Evolutionary conservation across 2,113 vertebrate genomes (phyloP), one percentile per base, ranked within the genome.

Genomic region (Pollimyrus isidori): DNA sequence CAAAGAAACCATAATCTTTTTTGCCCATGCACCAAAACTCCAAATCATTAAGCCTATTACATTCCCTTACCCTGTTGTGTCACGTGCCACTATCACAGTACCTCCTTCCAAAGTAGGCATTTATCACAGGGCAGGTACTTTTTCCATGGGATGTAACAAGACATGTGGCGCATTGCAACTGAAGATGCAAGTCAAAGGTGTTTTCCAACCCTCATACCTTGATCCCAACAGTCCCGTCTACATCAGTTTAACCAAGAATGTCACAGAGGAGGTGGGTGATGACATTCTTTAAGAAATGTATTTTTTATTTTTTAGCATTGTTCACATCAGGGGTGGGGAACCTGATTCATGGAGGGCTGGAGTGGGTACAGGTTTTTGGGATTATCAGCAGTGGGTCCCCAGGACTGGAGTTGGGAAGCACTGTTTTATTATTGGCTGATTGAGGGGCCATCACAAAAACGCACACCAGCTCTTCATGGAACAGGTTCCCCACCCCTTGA

Each of bases 201-300:
- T 7, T 42, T 80, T 80, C 15, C 13, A 39, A 7, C 2, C 73
- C 73, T 80, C 73, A 42, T 80, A 80, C 73, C 35, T 80, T 80
- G 73, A 80, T 80, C 30, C 73, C 73, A 80, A 19, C 53, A 86
- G 80, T 53, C 5, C 39, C 4, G 17, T 35, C 13, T 11, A 88
- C 87, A 1, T 65, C 35, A 2, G 65, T 9, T 46, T 88, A 65
- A 56, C 87, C 7, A 89, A 82, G 26, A 89, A 69, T 62, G 39
- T 89, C 50, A 86, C 89, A 69, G 53, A 65, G 10, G 89, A 89
- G 89, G 89, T 89, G 39, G 56, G 87, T 88, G 52, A 56, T 58
- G 86, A 58, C 52, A 21, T 87, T 21, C 52, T 42, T 45, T 58
- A 87, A 62, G 52, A 56, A 52, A 86, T 7, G 17, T 53, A 45